Conservation (phyloP, 2,797 vertebrate genomes). For the Pseudomugil gertrudae region DNA sequence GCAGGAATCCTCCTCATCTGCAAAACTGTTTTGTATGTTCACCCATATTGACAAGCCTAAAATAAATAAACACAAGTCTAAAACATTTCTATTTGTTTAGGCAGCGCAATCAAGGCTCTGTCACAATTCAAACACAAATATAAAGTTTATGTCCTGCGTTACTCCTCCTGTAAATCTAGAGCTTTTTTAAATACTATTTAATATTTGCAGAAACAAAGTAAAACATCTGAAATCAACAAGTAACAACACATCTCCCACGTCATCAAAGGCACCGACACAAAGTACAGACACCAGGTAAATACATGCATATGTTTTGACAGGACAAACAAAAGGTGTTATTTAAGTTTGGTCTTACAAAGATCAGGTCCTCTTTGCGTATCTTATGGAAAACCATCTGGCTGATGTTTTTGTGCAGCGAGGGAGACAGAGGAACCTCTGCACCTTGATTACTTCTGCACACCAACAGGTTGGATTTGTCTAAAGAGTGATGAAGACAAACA, state of each 20-base stretch:
- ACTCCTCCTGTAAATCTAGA: background rate
- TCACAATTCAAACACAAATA: too few species aligned
- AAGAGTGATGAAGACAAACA: conserved; percentile 1
- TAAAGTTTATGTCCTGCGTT: background rate
- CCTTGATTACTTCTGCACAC: conserved; percentile 89
- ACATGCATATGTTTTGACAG: background rate
- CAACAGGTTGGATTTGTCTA: conserved; percentile 96
- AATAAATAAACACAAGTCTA: background rate
- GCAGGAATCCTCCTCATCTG: background rate
- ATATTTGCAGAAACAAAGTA: background rate
- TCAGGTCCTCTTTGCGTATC: conserved; percentile 93
- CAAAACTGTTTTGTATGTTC: too few species aligned
- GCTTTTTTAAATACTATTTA: background rate
- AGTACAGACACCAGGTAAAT: background rate
- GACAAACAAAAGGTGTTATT: background rate
- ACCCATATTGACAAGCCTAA: too few species aligned
- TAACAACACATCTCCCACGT: background rate
- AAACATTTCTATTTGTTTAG: background rate
- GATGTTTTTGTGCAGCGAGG: conserved; percentile 88
- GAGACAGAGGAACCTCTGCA: conserved; percentile 85
- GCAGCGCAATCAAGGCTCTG: background rate
- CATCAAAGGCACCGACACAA: background rate
- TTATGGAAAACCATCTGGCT: conserved; percentile 99
- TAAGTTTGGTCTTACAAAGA: conserved; percentile 85
- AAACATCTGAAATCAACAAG: background rate